Evolutionary conservation across 2,797 vertebrate genomes (phyloP).

Genomic region (Sebastolobus alascanus): DNA sequence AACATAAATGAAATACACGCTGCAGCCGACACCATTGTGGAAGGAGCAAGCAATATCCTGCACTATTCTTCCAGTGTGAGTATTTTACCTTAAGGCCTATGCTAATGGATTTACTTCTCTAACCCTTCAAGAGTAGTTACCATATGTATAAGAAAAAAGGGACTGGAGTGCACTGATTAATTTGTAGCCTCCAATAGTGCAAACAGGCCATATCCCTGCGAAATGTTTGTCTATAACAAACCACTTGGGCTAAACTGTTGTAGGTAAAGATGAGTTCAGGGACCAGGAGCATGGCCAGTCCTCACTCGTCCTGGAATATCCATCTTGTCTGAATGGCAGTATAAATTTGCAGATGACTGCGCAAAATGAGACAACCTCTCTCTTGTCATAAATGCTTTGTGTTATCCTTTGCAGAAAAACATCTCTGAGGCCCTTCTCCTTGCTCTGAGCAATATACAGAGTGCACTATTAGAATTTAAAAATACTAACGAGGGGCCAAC

Average conservation of each 20-base stretch:
- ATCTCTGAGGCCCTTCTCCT: conserved; percentile 79
- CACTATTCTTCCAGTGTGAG: conserved; percentile 74
- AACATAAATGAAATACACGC: conserved; percentile 54
- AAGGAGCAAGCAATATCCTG: conserved; percentile 85
- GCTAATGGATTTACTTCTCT: conserved; percentile 2
- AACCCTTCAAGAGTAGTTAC: not conserved
- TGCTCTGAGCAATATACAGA: conserved; percentile 84
- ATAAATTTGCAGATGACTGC: not conserved
- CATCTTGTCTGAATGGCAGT: not conserved
- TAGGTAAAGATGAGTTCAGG: not conserved
- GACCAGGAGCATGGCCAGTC: not conserved
- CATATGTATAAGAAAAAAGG: not conserved
- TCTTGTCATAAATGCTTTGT: not conserved
- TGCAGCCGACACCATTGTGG: conserved; percentile 80
- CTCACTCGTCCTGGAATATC: not conserved
- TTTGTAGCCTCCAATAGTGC: not conserved
- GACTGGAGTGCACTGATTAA: not conserved
- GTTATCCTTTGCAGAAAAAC: conserved; percentile 59
- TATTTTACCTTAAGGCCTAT: not conserved
- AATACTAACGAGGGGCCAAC: conserved; percentile 72
- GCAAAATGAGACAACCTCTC: not conserved
- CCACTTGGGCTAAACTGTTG: not conserved
- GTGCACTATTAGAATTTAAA: conserved; percentile 81
- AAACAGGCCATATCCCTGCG: not conserved
- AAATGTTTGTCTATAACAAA: not conserved